Conservation (phyloP, 2,888 invertebrate genomes). For the Ischnura elegans region DNA sequence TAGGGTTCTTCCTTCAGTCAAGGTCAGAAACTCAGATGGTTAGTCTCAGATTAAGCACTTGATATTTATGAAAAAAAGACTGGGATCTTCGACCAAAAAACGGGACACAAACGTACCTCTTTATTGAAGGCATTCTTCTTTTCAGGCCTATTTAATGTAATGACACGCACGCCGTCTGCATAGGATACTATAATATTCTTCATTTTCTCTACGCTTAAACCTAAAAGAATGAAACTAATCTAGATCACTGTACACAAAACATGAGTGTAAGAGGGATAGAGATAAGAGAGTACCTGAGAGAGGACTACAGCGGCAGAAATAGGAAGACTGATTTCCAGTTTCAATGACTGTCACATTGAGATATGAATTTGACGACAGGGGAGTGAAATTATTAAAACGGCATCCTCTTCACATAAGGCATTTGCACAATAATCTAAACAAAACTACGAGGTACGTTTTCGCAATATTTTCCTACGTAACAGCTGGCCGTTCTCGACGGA, state of each 20-base stretch:
- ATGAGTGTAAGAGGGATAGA: too few relatives aligned
- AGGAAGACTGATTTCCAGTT: too few relatives aligned
- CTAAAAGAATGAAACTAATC: background rate
- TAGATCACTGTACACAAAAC: too few relatives aligned
- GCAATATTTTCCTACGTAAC: background rate
- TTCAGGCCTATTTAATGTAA: constrained; percentile 87
- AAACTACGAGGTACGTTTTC: background rate
- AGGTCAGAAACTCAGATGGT: too few relatives aligned
- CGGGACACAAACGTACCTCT: constrained; percentile 74
- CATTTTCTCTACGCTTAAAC: background rate
- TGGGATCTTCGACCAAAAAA: too few relatives aligned
- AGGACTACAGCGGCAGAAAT: too few relatives aligned
- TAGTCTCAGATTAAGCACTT: too few relatives aligned
- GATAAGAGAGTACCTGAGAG: background rate
- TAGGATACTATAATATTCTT: constrained; percentile 74
- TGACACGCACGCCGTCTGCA: constrained; percentile 80
- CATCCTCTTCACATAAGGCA: background rate
- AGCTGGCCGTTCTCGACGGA: background rate
- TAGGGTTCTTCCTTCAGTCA: too few relatives aligned
- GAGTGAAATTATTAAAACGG: too few relatives aligned
- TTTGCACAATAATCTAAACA: background rate
- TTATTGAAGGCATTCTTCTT: constrained; percentile 89
- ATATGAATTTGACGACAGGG: too few relatives aligned
- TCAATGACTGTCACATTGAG: too few relatives aligned
- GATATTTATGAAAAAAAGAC: too few relatives aligned